Conservation (phyloP, 2,888 invertebrate genomes). For the Ornithoptera priamus region DNA sequence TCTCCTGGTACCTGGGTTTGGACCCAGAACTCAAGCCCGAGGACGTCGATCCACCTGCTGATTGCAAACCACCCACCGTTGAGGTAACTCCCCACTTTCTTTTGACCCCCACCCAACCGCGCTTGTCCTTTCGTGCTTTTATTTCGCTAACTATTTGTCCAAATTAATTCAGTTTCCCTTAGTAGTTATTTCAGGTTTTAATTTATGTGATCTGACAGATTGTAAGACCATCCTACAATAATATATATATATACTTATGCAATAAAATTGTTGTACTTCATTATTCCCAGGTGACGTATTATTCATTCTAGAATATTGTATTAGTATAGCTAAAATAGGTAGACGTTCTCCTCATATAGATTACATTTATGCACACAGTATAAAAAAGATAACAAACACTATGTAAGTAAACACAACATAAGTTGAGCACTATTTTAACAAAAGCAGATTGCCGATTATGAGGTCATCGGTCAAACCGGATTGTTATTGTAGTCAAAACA, state of each 20-base stretch:
- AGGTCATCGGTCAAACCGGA: not conserved
- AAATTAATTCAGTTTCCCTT: not conserved
- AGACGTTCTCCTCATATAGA: not conserved
- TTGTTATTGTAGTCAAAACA: not conserved
- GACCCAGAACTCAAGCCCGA: slow-evolving; percentile 73
- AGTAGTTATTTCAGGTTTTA: not conserved
- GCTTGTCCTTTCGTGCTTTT: slow-evolving; percentile 5
- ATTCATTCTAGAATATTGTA: too few species aligned
- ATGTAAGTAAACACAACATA: not conserved
- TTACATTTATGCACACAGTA: not conserved
- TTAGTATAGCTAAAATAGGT: not conserved
- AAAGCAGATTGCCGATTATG: not conserved
- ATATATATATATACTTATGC: not conserved
- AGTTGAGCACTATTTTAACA: not conserved
- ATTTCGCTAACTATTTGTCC: slow-evolving; percentile 7
- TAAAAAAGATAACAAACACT: not conserved
- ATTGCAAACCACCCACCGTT: slow-evolving; percentile 55
- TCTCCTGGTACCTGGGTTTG: slow-evolving; percentile 75
- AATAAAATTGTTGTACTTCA: not conserved
- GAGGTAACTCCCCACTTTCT: slow-evolving; percentile 50
- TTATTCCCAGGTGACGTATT: not conserved
- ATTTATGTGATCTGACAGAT: slow-evolving; percentile 19
- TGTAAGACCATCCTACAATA: slow-evolving; percentile 16
- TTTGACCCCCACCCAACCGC: not conserved
- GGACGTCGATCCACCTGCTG: slow-evolving; percentile 63